Evolutionary conservation across 2,888 invertebrate genomes (phyloP).

Genomic region (Hydriomena furcata): DNA sequence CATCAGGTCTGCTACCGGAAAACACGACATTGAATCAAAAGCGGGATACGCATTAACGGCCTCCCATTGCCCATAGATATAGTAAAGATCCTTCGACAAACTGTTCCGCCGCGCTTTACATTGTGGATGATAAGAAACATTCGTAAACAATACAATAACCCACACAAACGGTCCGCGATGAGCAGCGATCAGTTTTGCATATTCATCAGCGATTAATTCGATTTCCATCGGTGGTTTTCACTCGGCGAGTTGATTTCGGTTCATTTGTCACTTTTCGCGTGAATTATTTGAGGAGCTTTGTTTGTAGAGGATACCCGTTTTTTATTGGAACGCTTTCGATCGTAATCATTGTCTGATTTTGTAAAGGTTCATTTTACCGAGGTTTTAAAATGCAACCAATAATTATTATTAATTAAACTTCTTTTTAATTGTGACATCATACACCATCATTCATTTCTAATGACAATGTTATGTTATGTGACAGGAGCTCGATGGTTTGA

Average conservation of each 20-base stretch:
- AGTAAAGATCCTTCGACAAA: no score
- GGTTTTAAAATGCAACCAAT: neutral
- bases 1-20: slow-evolving; percentile 1
- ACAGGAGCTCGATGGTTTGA: no score
- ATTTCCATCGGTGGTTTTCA: slow-evolving; percentile 70
- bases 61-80: neutral
- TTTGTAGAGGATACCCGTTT: slow-evolving; percentile 31
- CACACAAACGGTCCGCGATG: slow-evolving; percentile 48
- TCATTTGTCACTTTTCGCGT: slow-evolving; percentile 71
- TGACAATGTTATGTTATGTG: no score
- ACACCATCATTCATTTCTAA: no score
- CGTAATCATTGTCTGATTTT: neutral
- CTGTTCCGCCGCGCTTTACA: no score
- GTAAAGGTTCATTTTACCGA: neutral
- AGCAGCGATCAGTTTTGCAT: slow-evolving; percentile 53
- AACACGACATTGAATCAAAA: slow-evolving; percentile 9
- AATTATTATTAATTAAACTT: no score
- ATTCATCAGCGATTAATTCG: slow-evolving; percentile 76
- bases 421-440: no score
- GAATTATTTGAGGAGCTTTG: slow-evolving; percentile 54
- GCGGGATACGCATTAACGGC: neutral
- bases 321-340: slow-evolving; percentile 2
- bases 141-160: slow-evolving; percentile 56
- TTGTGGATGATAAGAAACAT: slow-evolving; percentile 20
- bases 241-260: slow-evolving; percentile 70